Base-by-base conservation (phyloP, 2,797 vertebrate genomes). In the Sebastes alutus region DNA sequence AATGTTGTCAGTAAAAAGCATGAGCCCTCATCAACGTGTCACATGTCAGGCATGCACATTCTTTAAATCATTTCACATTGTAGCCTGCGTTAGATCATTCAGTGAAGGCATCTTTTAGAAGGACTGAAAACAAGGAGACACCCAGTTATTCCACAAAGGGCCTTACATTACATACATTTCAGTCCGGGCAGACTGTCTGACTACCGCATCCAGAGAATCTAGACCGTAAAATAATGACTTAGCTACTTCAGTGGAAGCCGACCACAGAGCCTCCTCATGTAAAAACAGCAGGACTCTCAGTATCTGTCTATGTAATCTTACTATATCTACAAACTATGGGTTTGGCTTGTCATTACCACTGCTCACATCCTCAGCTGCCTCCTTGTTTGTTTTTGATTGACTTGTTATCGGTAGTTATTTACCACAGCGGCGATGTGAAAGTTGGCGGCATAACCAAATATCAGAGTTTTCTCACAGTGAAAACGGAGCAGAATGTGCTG, bases 171-270 rank as follows among this genome's bases (percentile, higher is more conserved):
- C 61, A 54, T 70, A 49, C 29, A 63, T 87, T 80, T 82, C 66
- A 75, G 27, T 58, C 6, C 9, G 38, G 80, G 38, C 75, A 81
- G 64, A 79, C 80, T 52, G 81, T 62, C 84, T 82, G 84, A 79
- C 82, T 81, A 59, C 76, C 78, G 27, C 67, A 49, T 73, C 32
- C 55, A 74, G 58, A 75, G 55, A 78, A 68, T 75, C 7, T 30
- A 76, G 80, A 81, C 14, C 30, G 72, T 68, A 42, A 81, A 88
- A 77, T 86, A 72, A 90, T 89, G 77, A 91, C 76, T 88, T 88
- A 62, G 68, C 55, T 78, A 78, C 54, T 58, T 75, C 82, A 90
- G 88, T 83, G 58, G 85, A 89, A 83, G 69, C 75, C 4, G 63
- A 87, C 90, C 80, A 14, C 83, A 91, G 85, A 76, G 79, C 72